Percentiles rank a stretch among this genome's conserved stretches.
These are phyloP conservation scores for Adoxophyes honmai DNA, from an alignment of 1,140 invertebrate species.

Conservation along the genomic window DNA sequence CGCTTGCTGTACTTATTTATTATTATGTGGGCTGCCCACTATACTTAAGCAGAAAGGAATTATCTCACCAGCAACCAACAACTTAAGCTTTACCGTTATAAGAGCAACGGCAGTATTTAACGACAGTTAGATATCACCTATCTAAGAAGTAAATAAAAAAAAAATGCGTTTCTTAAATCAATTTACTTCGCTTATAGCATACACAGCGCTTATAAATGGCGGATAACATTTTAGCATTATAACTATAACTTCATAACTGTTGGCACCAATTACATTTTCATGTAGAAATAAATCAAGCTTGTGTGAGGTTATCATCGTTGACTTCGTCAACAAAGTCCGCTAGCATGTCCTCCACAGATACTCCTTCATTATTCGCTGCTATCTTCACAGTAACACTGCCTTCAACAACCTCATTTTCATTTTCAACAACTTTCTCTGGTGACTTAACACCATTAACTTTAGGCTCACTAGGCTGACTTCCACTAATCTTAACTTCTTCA, in stretches of 20 bases:
- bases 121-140: too few relatives aligned
- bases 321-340: conserved; percentile 72
- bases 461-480: background rate
- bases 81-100: too few relatives aligned
- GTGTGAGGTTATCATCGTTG: conserved; percentile 34
- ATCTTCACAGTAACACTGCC: conserved; percentile 19
- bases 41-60: too few relatives aligned
- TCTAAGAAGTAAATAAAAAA: too few relatives aligned
- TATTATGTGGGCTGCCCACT: too few relatives aligned
- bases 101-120: too few relatives aligned
- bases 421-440: conserved; percentile 12
- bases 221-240: background rate
- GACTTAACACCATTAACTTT: conserved; percentile 40
- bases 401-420: background rate
- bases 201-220: background rate
- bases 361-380: conserved; percentile 30
- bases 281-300: conserved; percentile 22
- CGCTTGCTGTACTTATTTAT: too few relatives aligned
- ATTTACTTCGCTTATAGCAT: background rate
- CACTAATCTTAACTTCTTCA: conserved; percentile 15
- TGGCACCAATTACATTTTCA: too few relatives aligned
- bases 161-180: background rate
- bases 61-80: too few relatives aligned
- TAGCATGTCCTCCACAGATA: conserved; percentile 63
- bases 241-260: too few relatives aligned